Conservation (phyloP, 2,113 vertebrate genomes). For the Passer domesticus region DNA sequence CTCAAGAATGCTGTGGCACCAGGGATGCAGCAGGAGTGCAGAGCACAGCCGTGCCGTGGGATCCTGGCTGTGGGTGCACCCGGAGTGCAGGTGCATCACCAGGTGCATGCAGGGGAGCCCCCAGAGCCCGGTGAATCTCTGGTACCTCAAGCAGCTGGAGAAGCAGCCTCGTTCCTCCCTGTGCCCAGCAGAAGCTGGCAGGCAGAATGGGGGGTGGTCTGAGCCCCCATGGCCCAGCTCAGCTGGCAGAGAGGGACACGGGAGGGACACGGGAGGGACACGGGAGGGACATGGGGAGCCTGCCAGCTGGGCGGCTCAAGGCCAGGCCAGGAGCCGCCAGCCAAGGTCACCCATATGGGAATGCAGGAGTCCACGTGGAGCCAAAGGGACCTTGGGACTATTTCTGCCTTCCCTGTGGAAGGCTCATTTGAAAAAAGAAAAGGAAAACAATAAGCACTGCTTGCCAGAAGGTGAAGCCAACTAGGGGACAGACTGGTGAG, state of each 20-base stretch:
- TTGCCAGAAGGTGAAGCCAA: neutral
- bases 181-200: accelerated
- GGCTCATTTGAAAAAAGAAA: neutral
- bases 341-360: neutral
- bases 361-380: accelerated
- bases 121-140: accelerated
- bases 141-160: neutral
- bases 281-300: accelerated
- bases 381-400: conserved; percentile 6
- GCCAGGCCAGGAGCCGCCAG: neutral
- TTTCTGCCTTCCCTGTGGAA: neutral
- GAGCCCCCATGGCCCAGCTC: accelerated
- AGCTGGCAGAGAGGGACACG: neutral
- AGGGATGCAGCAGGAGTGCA: accelerated
- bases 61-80: accelerated
- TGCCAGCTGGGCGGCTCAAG: accelerated
- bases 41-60: accelerated
- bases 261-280: neutral
- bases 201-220: neutral
- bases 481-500: accelerated
- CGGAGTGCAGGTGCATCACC: neutral
- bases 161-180: neutral
- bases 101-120: accelerated
- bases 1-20: accelerated
- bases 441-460: neutral